Evolutionary conservation across 2,113 vertebrate genomes (phyloP).

Genomic region (Pheucticus melanocephalus): DNA sequence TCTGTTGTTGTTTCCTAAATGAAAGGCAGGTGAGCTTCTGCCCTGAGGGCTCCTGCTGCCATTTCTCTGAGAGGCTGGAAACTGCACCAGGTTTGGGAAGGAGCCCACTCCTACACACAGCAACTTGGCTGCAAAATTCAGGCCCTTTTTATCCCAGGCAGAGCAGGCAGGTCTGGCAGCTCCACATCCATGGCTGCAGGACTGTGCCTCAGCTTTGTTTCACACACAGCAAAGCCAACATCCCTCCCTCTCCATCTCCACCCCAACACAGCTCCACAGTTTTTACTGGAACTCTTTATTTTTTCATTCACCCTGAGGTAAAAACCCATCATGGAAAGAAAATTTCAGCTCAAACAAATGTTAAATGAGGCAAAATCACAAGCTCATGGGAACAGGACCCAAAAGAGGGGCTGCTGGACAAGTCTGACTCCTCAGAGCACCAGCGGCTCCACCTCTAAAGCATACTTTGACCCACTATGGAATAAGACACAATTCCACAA

Average conservation of each 20-base stretch:
- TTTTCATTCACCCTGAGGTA: background rate
- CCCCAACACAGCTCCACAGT: accelerated
- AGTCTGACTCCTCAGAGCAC: background rate
- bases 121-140: background rate
- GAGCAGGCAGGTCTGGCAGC: background rate
- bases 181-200: background rate
- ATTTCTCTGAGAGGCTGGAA: background rate
- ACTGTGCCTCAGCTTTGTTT: background rate
- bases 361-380: background rate
- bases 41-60: background rate
- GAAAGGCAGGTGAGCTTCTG: background rate
- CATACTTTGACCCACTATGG: constrained; percentile 14
- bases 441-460: background rate
- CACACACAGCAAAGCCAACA: background rate
- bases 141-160: background rate
- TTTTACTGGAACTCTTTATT: background rate
- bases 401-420: background rate
- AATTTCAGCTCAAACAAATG: background rate
- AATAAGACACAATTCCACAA: constrained; percentile 27
- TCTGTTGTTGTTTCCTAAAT: background rate
- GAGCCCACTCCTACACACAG: background rate
- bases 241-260: background rate
- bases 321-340: constrained; percentile 16
- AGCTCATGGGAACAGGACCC: background rate
- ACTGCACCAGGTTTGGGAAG: background rate